Conservation (phyloP, 1,140 invertebrate species). For the Meteorus sp. region DNA sequence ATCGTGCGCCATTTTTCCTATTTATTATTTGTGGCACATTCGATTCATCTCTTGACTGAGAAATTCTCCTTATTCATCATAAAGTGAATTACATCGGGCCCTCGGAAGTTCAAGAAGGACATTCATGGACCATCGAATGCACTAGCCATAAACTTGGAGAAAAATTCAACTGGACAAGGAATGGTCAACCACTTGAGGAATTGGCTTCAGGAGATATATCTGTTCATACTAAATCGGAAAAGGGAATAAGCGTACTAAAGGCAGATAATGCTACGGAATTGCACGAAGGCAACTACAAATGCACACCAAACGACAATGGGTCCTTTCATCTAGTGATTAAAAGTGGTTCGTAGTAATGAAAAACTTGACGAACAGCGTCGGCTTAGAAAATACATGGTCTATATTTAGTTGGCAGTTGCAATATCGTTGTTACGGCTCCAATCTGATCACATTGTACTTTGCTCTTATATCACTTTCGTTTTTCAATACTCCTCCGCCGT, state of each 20-base stretch:
- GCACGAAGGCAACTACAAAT: conserved; percentile 52
- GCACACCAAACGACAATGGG: conserved; percentile 35
- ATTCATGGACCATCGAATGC: conserved; percentile 48
- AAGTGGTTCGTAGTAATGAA: conserved; percentile 45
- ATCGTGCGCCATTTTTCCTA: neutral
- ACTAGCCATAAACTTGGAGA: conserved; percentile 33
- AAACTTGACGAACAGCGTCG: neutral
- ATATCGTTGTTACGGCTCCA: neutral
- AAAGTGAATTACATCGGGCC: conserved; percentile 40
- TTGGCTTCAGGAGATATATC: conserved; percentile 36
- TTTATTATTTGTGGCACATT: neutral
- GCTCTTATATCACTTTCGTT: neutral
- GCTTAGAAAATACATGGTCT: neutral
- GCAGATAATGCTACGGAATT: conserved; percentile 36
- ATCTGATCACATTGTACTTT: neutral
- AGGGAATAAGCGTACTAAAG: conserved; percentile 35
- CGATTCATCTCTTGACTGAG: conserved; percentile 1
- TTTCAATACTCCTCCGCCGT: neutral
- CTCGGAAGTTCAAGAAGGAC: conserved; percentile 36
- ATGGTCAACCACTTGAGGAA: conserved; percentile 45
- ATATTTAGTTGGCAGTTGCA: neutral
- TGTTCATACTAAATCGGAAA: conserved; percentile 33
- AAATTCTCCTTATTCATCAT: conserved; percentile 15
- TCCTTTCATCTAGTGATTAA: conserved; percentile 42
- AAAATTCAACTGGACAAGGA: conserved; percentile 48